phyloP scores from a whole-genome alignment of 2,888 invertebrate species.

The Chymomyza procnemis region DNA sequence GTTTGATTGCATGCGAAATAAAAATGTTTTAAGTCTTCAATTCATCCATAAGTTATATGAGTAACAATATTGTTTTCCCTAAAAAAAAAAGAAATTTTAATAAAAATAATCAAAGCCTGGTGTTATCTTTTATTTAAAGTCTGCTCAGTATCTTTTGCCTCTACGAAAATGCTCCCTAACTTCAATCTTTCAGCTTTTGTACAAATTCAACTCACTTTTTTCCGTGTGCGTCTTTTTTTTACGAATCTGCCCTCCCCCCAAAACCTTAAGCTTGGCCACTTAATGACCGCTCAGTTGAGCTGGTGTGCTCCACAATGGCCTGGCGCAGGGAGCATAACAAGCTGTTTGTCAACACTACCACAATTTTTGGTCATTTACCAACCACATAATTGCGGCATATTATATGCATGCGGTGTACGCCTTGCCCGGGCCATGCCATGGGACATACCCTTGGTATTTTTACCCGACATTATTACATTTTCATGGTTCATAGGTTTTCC shows the following conservation, averaged over 20 bases:
- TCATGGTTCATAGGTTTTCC: constrained; percentile 66
- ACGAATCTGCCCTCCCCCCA: background rate
- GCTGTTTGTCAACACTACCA: constrained; percentile 69
- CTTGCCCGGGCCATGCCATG: background rate
- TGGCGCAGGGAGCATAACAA: constrained; percentile 42
- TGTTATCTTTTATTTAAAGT: too few species aligned
- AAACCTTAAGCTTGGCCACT: constrained; percentile 54
- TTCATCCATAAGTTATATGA: too few species aligned
- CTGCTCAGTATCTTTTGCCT: too few species aligned
- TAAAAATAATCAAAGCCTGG: too few species aligned
- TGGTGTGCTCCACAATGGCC: background rate
- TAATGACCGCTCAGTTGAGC: constrained; percentile 70
- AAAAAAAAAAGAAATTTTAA: too few species aligned
- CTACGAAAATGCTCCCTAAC: too few species aligned
- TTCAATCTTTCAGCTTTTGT: background rate
- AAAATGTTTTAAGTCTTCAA: too few species aligned
- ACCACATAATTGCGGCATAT: constrained; percentile 75
- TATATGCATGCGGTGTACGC: constrained; percentile 49
- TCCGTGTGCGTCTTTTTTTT: background rate
- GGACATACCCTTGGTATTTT: constrained; percentile 31
- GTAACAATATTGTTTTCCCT: too few species aligned
- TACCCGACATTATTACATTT: constrained; percentile 57
- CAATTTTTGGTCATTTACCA: constrained; percentile 74
- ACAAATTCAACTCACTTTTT: background rate
- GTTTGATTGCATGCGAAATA: too few species aligned